A percentile compares a stretch with the other conserved stretches of the same genome.
These are phyloP conservation scores for Clepsis dumicolana DNA, from an alignment of 2,888 invertebrate species.

Conservation along the genomic window DNA sequence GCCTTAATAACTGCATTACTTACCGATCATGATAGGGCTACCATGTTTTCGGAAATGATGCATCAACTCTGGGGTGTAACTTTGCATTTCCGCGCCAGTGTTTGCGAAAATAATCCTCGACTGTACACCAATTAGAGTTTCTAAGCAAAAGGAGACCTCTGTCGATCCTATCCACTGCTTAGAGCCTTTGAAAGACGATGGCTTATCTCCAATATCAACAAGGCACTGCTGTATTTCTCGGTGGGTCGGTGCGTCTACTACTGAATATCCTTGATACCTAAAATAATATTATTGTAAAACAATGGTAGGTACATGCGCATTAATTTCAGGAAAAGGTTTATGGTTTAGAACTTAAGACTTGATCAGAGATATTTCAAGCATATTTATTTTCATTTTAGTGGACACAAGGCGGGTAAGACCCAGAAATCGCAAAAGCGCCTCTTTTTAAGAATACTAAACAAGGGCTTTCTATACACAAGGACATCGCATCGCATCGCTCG, in stretches of 20 bases:
- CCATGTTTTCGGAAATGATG: slow-evolving; percentile 97
- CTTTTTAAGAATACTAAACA: too few species aligned
- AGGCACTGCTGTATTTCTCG: slow-evolving; percentile 96
- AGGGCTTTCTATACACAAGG: too few species aligned
- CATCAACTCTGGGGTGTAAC: slow-evolving; percentile 92
- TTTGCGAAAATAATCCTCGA: slow-evolving; percentile 94
- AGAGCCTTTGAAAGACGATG: slow-evolving; percentile 93
- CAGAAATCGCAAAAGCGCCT: too few species aligned
- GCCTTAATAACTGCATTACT: slow-evolving; percentile 49
- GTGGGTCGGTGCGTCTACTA: slow-evolving; percentile 92
- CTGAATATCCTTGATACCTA: slow-evolving; percentile 93
- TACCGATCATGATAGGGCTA: slow-evolving; percentile 99
- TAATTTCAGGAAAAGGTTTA: too few species aligned
- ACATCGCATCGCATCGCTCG: too few species aligned
- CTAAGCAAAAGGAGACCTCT: slow-evolving; percentile 97
- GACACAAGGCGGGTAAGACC: too few species aligned
- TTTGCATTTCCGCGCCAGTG: slow-evolving; percentile 93
- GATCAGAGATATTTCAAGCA: too few species aligned
- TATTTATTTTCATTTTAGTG: too few species aligned
- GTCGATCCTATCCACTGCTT: slow-evolving; percentile 99
- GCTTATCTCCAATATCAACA: slow-evolving; percentile 97
- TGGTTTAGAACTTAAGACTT: too few species aligned
- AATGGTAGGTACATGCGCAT: neutral
- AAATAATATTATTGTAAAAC: slow-evolving; percentile 44
- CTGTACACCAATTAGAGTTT: slow-evolving; percentile 91